Evolutionary conservation across 1,140 invertebrate genomes (phyloP).

Genomic region (Polypedilum pembai): DNA sequence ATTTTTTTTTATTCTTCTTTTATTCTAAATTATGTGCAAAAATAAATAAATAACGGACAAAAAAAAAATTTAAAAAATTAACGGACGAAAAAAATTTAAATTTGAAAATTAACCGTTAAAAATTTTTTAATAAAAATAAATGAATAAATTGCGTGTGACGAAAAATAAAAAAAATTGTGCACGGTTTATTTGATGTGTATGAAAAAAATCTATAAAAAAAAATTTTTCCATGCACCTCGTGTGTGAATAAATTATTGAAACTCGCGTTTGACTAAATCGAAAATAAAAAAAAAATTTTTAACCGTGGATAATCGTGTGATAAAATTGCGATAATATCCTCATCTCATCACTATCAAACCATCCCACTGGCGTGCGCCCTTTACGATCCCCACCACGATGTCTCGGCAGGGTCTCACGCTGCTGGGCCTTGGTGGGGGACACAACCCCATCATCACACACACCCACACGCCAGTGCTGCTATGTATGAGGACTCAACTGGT

Average conservation of each 20-base stretch:
- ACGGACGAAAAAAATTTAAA: not conserved
- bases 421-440: conserved; percentile 45
- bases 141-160: not conserved
- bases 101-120: not conserved
- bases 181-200: not conserved
- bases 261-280: not conserved
- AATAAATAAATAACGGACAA: not conserved
- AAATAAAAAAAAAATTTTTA: not conserved
- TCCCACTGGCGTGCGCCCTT: conserved; percentile 45
- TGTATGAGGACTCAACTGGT: conserved; percentile 31
- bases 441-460: conserved; percentile 38
- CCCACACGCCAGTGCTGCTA: conserved; percentile 31
- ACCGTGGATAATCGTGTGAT: not conserved
- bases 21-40: not conserved
- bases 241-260: not conserved
- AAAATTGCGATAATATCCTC: conserved; percentile 46
- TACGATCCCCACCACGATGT: conserved; percentile 45
- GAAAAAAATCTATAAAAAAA: not conserved
- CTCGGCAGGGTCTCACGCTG: conserved; percentile 46
- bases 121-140: not conserved
- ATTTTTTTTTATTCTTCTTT: not conserved
- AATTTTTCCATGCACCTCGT: conserved; percentile 30
- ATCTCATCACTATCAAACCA: conserved; percentile 44
- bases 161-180: conserved; percentile 21
- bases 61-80: conserved; percentile 5